Evolutionary conservation across 2,797 vertebrate genomes (phyloP).

Genomic region (Kryptolebias ocellatus): DNA sequence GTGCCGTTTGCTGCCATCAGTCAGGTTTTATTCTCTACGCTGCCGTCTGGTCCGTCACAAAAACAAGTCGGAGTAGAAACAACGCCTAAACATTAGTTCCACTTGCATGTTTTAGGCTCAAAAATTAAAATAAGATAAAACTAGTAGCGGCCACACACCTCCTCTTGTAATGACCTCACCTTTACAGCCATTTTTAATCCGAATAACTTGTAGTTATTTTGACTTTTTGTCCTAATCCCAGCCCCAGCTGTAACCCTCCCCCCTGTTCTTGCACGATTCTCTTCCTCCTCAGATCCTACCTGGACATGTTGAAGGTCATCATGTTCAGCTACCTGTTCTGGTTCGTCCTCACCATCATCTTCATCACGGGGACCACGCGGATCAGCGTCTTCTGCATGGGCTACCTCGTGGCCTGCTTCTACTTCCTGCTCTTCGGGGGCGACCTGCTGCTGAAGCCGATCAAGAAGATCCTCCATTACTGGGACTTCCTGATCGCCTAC

Average conservation of each 20-base stretch:
- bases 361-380: conserved; percentile 97
- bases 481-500: conserved; percentile 99
- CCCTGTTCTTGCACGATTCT: too few relatives aligned
- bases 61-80: too few relatives aligned
- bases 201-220: too few relatives aligned
- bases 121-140: too few relatives aligned
- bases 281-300: conserved; percentile 86
- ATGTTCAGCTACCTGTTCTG: conserved; percentile 99
- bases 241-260: not conserved
- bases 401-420: conserved; percentile 98
- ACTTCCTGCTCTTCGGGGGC: conserved; percentile 97
- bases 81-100: too few relatives aligned
- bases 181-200: too few relatives aligned
- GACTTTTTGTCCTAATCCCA: not conserved
- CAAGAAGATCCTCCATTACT: conserved; percentile 94
- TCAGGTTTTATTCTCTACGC: too few relatives aligned
- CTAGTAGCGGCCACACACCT: too few relatives aligned
- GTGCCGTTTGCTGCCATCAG: too few relatives aligned
- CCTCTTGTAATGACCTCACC: too few relatives aligned
- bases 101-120: too few relatives aligned
- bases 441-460: conserved; percentile 95
- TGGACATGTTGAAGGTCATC: conserved; percentile 98
- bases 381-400: conserved; percentile 99
- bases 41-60: too few relatives aligned
- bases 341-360: conserved; percentile 99